phyloP scores from a whole-genome alignment of 2,113 vertebrate species.

The Leptosomus discolor region DNA sequence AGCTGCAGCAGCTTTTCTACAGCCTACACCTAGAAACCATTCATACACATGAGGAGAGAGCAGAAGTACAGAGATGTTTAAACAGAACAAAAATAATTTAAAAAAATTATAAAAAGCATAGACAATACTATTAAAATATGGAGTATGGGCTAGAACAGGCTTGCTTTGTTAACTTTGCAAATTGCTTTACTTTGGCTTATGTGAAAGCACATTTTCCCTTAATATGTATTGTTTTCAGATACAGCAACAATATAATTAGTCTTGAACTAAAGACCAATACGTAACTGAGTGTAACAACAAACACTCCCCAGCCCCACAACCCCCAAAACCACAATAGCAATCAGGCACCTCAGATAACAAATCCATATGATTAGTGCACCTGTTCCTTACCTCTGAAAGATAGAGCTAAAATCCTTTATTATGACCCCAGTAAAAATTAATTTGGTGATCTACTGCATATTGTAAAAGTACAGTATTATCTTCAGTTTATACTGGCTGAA shows the following conservation, averaged over 20 bases:
- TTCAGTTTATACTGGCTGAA: not conserved
- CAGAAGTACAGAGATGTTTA: not conserved
- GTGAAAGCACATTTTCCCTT: not conserved
- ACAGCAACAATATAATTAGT: not conserved
- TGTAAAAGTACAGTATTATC: conserved; percentile 26
- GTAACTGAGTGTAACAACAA: not conserved
- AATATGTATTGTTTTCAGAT: not conserved
- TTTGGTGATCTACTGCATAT: conserved; percentile 24
- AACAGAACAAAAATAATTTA: not conserved
- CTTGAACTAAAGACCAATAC: not conserved
- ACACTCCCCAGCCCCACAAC: not conserved
- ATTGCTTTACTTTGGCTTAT: not conserved
- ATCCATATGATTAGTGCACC: not conserved
- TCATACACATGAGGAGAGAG: not conserved
- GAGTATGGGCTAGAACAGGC: not conserved
- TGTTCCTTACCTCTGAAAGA: not conserved
- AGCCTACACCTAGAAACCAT: not conserved
- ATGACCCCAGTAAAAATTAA: conserved; percentile 37
- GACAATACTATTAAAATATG: not conserved
- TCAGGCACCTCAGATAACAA: not conserved
- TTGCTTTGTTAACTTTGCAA: not conserved
- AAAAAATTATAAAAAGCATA: not conserved
- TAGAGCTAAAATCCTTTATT: conserved; percentile 20
- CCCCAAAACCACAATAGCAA: not conserved
- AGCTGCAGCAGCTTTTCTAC: not conserved